Conservation (phyloP, 2,797 vertebrate species). For the Myiotriccus ornatus region DNA sequence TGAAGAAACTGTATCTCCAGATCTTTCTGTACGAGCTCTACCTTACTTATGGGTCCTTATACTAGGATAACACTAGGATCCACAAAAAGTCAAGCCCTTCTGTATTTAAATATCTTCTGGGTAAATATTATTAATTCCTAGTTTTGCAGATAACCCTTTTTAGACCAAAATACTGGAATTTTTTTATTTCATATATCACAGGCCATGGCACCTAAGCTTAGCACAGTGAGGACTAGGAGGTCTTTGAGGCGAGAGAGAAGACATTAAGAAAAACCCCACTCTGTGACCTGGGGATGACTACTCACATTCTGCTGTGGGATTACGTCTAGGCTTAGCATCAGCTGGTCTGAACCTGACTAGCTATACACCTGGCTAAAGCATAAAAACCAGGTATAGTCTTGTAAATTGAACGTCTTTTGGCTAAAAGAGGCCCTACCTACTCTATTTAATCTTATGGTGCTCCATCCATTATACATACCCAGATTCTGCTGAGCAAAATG, state of each 20-base stretch:
- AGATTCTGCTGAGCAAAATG: background rate
- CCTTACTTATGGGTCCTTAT: background rate
- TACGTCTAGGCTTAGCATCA: background rate
- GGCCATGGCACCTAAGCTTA: background rate
- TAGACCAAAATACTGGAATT: background rate
- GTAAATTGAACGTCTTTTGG: background rate
- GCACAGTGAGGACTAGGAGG: background rate
- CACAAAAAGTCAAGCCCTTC: background rate
- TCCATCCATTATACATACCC: background rate
- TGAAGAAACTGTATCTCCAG: background rate
- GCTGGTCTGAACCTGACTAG: background rate
- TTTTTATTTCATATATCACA: background rate
- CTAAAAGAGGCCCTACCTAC: background rate
- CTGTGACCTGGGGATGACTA: background rate
- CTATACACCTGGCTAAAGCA: background rate
- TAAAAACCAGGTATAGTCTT: background rate
- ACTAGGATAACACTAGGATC: background rate
- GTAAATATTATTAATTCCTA: background rate
- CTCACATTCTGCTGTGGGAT: background rate
- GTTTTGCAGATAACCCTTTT: background rate
- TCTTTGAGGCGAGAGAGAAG: background rate
- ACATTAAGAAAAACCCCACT: background rate
- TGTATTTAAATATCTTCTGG: background rate
- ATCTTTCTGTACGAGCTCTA: background rate
- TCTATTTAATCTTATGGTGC: background rate